Conservation (phyloP, 2,888 invertebrate species). For the Oxyteleia sp. region DNA sequence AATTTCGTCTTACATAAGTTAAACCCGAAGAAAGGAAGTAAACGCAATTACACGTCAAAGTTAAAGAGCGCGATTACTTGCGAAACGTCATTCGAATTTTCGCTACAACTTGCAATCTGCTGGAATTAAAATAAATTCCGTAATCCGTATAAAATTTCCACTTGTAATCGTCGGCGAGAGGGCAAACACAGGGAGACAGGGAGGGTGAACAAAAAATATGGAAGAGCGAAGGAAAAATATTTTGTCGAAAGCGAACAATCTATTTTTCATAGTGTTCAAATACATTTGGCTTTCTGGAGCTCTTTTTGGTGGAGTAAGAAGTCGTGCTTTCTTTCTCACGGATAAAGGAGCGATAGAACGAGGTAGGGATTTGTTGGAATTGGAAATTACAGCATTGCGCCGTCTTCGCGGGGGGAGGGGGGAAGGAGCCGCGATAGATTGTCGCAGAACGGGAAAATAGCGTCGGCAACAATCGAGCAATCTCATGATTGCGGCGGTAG, state of each 20-base stretch:
- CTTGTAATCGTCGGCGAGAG: not conserved
- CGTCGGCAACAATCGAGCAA: conserved; percentile 85
- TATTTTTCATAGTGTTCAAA: conserved; percentile 69
- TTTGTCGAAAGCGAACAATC: conserved; percentile 49
- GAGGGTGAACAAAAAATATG: not conserved
- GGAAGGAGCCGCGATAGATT: conserved; percentile 67
- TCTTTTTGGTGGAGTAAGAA: conserved; percentile 53
- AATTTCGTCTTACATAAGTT: conserved; percentile 64
- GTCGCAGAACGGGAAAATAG: conserved; percentile 68
- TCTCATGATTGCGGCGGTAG: conserved; percentile 83
- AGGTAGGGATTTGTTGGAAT: conserved; percentile 72
- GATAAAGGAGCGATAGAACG: conserved; percentile 65
- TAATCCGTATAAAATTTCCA: conserved; percentile 15
- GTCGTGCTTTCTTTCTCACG: conserved; percentile 53
- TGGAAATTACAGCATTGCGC: conserved; percentile 72
- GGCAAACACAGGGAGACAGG: not conserved
- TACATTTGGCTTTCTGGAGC: conserved; percentile 52
- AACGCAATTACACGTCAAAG: conserved; percentile 54
- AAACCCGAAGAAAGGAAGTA: conserved; percentile 46
- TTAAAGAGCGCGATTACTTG: conserved; percentile 35
- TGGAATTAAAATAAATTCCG: conserved; percentile 18
- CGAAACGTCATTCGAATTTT: conserved; percentile 10
- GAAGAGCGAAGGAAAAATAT: conserved; percentile 8
- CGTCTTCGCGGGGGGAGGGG: conserved; percentile 33
- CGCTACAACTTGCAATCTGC: not conserved